These are phyloP conservation scores for Drosophila fulvimacula DNA, from an alignment of 2,888 invertebrate species.

Conservation along the genomic window DNA sequence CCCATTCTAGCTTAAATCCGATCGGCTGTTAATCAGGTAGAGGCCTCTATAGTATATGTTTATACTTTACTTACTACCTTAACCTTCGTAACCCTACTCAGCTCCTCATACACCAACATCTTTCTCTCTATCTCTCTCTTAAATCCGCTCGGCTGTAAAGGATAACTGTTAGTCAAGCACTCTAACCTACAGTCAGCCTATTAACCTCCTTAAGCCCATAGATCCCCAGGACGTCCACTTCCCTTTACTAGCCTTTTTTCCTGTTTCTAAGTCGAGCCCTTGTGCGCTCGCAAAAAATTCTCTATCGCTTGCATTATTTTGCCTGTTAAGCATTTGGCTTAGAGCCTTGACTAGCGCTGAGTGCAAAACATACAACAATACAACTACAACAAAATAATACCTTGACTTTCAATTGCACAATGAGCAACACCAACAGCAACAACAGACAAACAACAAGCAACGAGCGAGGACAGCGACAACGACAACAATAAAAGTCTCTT, in stretches of 20 bases:
- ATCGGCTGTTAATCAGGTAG: no score
- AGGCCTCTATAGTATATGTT: no score
- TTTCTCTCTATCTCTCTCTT: no score
- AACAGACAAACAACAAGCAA: slow-evolving; percentile 33
- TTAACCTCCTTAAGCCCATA: not conserved
- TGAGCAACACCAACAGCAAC: slow-evolving; percentile 32
- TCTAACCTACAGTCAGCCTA: not conserved
- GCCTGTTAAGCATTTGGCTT: slow-evolving; percentile 74
- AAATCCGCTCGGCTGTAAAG: not conserved
- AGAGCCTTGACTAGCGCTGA: slow-evolving; percentile 67
- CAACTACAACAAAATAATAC: slow-evolving; percentile 58
- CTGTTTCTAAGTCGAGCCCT: not conserved
- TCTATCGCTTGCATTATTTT: slow-evolving; percentile 64
- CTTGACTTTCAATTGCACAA: slow-evolving; percentile 78
- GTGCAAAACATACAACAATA: slow-evolving; percentile 52
- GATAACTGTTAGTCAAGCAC: slow-evolving; percentile 1
- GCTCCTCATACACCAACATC: no score
- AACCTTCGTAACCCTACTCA: no score
- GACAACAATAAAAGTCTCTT: slow-evolving; percentile 73
- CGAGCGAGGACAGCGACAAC: slow-evolving; percentile 24
- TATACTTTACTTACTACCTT: no score
- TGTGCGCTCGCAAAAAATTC: not conserved
- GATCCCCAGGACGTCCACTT: no score
- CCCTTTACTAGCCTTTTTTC: not conserved
- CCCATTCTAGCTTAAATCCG: no score